These are phyloP conservation scores for Stegophylla sp. DNA, from an alignment of 2,888 invertebrate genomes.

Conservation along the genomic window DNA sequence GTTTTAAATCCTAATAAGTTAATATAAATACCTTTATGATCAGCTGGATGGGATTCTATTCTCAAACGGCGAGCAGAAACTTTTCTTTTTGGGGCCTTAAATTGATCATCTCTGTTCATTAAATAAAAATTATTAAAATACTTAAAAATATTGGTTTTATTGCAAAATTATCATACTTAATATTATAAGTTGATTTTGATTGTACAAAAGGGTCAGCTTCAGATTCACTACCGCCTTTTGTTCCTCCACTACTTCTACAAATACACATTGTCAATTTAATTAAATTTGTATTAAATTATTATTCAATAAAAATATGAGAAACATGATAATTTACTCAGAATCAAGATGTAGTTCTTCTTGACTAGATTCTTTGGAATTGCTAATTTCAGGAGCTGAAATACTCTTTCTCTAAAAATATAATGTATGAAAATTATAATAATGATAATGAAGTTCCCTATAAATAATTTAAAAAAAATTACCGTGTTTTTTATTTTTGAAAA, in stretches of 20 bases:
- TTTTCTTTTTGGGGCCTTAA: conserved; percentile 38
- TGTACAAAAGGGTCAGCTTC: conserved; percentile 45
- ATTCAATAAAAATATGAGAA: conserved; percentile 11
- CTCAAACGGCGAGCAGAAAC: conserved; percentile 41
- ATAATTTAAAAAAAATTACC: background rate
- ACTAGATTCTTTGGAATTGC: conserved; percentile 67
- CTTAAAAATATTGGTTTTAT: background rate
- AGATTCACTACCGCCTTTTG: conserved; percentile 54
- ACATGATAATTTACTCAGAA: conserved; percentile 46
- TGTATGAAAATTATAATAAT: conserved; percentile 14
- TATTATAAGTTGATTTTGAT: conserved; percentile 8
- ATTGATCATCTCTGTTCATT: conserved; percentile 43
- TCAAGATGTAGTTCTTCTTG: conserved; percentile 67
- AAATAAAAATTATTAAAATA: conserved; percentile 15
- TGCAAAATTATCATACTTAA: conserved; percentile 22
- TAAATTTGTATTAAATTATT: background rate
- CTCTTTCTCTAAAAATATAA: conserved; percentile 48
- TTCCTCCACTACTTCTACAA: conserved; percentile 49
- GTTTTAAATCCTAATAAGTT: too few species aligned
- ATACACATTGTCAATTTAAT: background rate
- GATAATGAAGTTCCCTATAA: background rate
- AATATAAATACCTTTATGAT: conserved; percentile 42
- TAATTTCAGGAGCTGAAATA: conserved; percentile 49
- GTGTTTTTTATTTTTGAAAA: conserved; percentile 51
- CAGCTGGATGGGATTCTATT: conserved; percentile 53